phyloP scores from a whole-genome alignment of 2,888 invertebrate genomes.

The Plusia festucae region DNA sequence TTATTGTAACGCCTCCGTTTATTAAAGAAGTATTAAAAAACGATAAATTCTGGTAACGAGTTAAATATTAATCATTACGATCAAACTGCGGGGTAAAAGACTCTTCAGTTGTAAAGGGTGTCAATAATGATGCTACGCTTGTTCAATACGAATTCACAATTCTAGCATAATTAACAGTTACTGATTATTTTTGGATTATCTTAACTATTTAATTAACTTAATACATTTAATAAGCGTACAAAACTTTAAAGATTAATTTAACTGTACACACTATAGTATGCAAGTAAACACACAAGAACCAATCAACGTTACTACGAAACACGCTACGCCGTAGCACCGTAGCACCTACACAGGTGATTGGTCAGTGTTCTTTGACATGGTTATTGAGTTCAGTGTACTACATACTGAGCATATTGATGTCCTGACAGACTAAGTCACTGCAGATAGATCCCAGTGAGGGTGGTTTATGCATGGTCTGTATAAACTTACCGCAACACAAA shows the following conservation, averaged over 20 bases:
- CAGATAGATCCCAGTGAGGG: neutral
- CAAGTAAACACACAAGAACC: too few species aligned
- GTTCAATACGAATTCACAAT: neutral
- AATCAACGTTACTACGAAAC: conserved; percentile 13
- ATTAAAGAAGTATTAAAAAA: conserved; percentile 53
- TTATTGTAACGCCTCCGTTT: conserved; percentile 55
- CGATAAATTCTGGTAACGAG: conserved; percentile 39
- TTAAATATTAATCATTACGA: neutral
- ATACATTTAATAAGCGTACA: too few species aligned
- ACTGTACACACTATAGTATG: neutral
- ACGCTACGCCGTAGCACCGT: conserved; percentile 25
- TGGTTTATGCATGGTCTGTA: neutral
- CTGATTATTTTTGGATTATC: too few species aligned
- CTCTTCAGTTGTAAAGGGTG: neutral
- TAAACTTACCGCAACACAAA: neutral
- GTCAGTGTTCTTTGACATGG: conserved; percentile 19
- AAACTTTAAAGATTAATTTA: too few species aligned
- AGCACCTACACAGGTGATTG: conserved; percentile 22
- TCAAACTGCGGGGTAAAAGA: neutral
- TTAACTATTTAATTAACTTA: too few species aligned
- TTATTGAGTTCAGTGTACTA: neutral
- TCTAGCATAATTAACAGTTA: neutral
- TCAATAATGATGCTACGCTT: neutral
- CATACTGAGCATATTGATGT: conserved; percentile 5
- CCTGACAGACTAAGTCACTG: neutral